These are phyloP conservation scores for Tiliacea aurago DNA, from an alignment of 2,888 invertebrate genomes.

Conservation along the genomic window DNA sequence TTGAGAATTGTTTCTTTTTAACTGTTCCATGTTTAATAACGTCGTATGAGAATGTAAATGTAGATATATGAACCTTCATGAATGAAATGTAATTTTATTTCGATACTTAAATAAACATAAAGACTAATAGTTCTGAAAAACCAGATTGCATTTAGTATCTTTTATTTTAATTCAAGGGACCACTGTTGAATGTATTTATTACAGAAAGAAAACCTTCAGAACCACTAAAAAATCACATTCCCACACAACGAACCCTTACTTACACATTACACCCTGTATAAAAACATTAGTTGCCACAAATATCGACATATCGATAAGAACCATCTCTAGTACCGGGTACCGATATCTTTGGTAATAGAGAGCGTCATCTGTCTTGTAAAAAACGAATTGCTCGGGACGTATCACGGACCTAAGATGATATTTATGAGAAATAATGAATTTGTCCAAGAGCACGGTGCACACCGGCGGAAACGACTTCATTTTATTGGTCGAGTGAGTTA, in stretches of 20 bases:
- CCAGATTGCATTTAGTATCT: background rate
- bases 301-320: conserved; percentile 32
- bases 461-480: conserved; percentile 28
- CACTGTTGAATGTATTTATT: background rate
- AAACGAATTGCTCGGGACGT: conserved; percentile 46
- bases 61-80: background rate
- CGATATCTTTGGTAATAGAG: conserved; percentile 43
- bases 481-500: conserved; percentile 34
- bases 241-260: background rate
- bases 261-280: background rate
- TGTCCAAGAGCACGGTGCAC: conserved; percentile 25
- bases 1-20: background rate
- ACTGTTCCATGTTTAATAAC: background rate
- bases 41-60: background rate
- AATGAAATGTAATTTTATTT: background rate
- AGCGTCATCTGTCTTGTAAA: conserved; percentile 59
- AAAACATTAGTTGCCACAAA: conserved; percentile 24
- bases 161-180: no score
- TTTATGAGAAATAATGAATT: conserved; percentile 53
- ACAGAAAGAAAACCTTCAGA: background rate
- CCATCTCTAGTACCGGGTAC: conserved; percentile 27
- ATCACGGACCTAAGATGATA: conserved; percentile 53
- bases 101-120: background rate
- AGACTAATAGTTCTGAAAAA: background rate
- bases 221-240: background rate